phyloP scores from a whole-genome alignment of 2,113 vertebrate species.

The Diadophis punctatus region DNA sequence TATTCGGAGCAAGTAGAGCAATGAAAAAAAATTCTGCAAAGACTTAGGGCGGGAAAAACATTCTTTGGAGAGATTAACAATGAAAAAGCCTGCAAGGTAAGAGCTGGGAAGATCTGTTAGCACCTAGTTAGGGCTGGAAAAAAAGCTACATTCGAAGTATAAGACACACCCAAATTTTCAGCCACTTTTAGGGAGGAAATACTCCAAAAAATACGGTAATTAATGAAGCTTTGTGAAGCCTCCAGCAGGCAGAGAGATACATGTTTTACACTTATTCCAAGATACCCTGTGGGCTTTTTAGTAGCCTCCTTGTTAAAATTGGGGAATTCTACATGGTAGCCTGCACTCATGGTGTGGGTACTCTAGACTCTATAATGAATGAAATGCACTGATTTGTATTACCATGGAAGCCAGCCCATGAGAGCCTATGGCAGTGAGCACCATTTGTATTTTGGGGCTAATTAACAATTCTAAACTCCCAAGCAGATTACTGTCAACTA shows the following conservation, averaged over 20 bases:
- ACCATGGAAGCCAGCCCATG: background rate
- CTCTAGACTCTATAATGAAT: background rate
- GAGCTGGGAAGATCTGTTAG: too few species aligned
- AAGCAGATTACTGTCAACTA: conserved; percentile 64
- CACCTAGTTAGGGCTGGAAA: too few species aligned
- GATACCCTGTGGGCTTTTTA: background rate
- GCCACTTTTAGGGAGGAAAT: too few species aligned
- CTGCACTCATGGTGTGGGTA: background rate
- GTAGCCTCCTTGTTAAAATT: background rate
- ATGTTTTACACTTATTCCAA: background rate
- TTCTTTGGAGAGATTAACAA: too few species aligned
- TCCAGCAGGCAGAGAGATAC: background rate
- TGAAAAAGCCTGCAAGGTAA: too few species aligned
- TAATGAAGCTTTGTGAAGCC: conserved; percentile 11
- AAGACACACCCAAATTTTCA: too few species aligned
- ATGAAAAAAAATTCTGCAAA: too few species aligned
- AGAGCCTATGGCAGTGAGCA: conserved; percentile 25
- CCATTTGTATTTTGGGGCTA: conserved; percentile 52
- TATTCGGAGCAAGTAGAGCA: too few species aligned
- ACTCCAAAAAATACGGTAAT: too few species aligned
- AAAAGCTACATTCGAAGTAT: too few species aligned
- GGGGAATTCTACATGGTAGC: background rate
- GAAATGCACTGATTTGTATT: background rate
- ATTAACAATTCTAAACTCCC: conserved; percentile 60
- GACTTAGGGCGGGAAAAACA: too few species aligned